Conservation (phyloP, 2,888 invertebrate genomes). For the Chelonus formosanus region DNA sequence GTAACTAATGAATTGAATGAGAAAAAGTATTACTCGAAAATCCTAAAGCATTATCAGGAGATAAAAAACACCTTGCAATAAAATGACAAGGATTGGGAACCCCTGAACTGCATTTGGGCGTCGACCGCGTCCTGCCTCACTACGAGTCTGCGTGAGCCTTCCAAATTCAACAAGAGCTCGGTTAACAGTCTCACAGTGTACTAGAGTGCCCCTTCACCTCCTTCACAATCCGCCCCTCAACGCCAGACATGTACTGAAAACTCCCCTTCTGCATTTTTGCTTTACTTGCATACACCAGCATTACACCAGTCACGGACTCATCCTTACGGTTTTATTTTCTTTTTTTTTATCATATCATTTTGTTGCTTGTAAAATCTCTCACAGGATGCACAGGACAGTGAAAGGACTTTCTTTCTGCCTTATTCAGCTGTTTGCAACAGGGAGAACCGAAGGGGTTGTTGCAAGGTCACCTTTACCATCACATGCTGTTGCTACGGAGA, state of each 20-base stretch:
- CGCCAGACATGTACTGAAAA: too few species aligned
- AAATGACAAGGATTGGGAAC: conserved; percentile 40
- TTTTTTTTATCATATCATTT: conserved; percentile 33
- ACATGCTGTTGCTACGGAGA: conserved; percentile 34
- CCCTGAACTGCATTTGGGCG: conserved; percentile 36
- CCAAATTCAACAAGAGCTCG: conserved; percentile 50
- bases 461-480: conserved; percentile 54
- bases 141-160: conserved; percentile 60
- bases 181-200: conserved; percentile 53
- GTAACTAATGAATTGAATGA: too few species aligned
- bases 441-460: conserved; percentile 47
- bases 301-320: conserved; percentile 11
- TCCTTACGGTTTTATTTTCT: conserved; percentile 29
- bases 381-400: too few species aligned
- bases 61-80: background rate
- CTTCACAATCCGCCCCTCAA: conserved; percentile 1
- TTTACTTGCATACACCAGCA: too few species aligned
- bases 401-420: background rate
- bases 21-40: too few species aligned
- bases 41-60: too few species aligned
- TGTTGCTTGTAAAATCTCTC: background rate
- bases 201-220: background rate
- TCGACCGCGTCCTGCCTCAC: conserved; percentile 61
- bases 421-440: conserved; percentile 16
- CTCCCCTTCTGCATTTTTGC: too few species aligned